phyloP scores from a whole-genome alignment of 92 coral and sea anemone genomes.

The Zoanthus sansibaricus region DNA sequence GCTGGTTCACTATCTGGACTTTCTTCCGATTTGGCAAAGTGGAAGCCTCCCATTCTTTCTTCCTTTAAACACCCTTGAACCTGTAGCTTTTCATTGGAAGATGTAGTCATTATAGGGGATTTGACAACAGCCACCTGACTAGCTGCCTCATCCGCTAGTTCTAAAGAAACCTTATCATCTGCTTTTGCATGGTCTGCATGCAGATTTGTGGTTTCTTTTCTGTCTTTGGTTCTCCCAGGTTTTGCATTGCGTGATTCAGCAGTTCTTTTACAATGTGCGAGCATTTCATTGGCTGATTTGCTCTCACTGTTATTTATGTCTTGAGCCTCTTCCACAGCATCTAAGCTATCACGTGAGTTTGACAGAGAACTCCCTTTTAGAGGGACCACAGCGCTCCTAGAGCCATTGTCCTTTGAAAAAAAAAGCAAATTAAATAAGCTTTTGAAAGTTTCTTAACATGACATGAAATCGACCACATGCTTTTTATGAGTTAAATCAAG shows the following conservation, averaged over 20 bases:
- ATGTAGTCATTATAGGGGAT: not conserved
- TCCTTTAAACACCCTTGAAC: slow-evolving; percentile 10
- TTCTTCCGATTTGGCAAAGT: slow-evolving; percentile 66
- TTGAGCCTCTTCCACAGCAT: slow-evolving; percentile 14
- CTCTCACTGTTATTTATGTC: not conserved
- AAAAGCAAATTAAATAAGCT: not conserved
- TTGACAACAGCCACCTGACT: not conserved
- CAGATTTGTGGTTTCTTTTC: not conserved
- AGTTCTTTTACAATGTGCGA: slow-evolving; percentile 21
- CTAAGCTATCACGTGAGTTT: slow-evolving; percentile 18
- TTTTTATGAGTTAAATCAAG: too few relatives aligned
- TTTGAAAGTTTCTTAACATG: not conserved
- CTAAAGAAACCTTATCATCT: not conserved
- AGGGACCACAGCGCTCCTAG: slow-evolving; percentile 26
- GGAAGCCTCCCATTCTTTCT: slow-evolving; percentile 37
- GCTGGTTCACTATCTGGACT: slow-evolving; percentile 81
- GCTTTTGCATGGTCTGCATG: not conserved
- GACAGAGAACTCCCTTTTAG: slow-evolving; percentile 15
- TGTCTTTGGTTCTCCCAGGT: slow-evolving; percentile 9
- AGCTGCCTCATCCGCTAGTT: not conserved
- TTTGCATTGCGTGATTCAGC: slow-evolving; percentile 3
- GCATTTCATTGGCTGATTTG: slow-evolving; percentile 17
- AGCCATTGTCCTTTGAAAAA: slow-evolving; percentile 47
- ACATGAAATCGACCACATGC: too few relatives aligned
- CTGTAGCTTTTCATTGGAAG: not conserved